A percentile compares a stretch with the other conserved stretches of the same genome.
phyloP scores from a whole-genome alignment of 2,113 vertebrate genomes.

The Prolemur simus region DNA sequence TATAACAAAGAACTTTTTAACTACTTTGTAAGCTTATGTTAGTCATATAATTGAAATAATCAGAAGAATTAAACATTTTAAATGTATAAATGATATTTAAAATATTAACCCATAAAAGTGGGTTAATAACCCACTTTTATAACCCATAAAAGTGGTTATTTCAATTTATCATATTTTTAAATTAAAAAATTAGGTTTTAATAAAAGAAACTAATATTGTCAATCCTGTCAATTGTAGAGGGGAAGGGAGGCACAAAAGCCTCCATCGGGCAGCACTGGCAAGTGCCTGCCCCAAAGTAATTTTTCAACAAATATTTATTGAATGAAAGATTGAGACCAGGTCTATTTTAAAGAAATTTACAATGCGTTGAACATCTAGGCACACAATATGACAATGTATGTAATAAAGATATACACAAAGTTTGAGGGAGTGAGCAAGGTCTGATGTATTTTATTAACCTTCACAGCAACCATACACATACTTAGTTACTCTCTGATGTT shows the following conservation, averaged over 20 bases:
- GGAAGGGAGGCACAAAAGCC: background rate
- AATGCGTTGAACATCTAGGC: background rate
- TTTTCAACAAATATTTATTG: background rate
- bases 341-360: background rate
- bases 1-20: background rate
- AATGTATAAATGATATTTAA: conserved; percentile 3
- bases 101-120: too few species aligned
- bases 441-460: background rate
- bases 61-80: background rate
- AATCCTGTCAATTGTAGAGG: background rate
- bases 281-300: background rate
- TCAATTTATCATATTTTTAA: background rate
- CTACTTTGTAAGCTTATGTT: background rate
- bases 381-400: background rate
- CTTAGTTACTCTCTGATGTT: background rate
- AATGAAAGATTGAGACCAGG: background rate
- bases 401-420: background rate
- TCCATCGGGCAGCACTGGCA: background rate
- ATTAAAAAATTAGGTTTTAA: background rate
- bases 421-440: background rate
- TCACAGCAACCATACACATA: background rate
- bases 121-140: too few species aligned
- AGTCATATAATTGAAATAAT: background rate
- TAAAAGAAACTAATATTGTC: background rate
- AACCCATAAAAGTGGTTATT: background rate